These are phyloP conservation scores for Aethes cnicana DNA, from an alignment of 2,888 invertebrate genomes.

Conservation along the genomic window DNA sequence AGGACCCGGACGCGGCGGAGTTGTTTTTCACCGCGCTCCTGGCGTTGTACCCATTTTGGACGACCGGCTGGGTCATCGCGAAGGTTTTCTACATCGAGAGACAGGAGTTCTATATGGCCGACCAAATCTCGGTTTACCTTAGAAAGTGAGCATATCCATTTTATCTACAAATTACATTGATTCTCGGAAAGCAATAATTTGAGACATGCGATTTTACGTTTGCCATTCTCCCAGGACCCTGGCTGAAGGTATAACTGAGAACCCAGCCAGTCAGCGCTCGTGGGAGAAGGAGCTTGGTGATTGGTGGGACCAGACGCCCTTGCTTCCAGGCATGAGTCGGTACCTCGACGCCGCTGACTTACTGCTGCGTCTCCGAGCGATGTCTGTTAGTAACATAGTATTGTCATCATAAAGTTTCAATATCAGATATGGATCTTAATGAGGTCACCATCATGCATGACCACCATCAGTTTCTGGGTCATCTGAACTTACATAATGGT, in stretches of 20 bases:
- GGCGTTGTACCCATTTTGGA: slow-evolving; percentile 57
- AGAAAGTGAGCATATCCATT: slow-evolving; percentile 43
- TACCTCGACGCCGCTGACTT: slow-evolving; percentile 68
- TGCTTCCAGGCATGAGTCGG: slow-evolving; percentile 53
- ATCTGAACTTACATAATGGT: too few relatives aligned
- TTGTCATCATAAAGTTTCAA: too few relatives aligned
- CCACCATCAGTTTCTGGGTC: too few relatives aligned
- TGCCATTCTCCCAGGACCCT: slow-evolving; percentile 33
- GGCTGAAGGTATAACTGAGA: slow-evolving; percentile 36
- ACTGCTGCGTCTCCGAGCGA: slow-evolving; percentile 59
- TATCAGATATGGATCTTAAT: too few relatives aligned
- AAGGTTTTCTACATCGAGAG: slow-evolving; percentile 57
- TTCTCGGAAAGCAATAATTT: too few relatives aligned
- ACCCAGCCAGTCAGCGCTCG: slow-evolving; percentile 40
- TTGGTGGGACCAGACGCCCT: slow-evolving; percentile 69
- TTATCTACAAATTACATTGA: not conserved
- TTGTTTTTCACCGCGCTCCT: slow-evolving; percentile 62
- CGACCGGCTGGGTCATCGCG: slow-evolving; percentile 51
- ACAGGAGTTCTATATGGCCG: slow-evolving; percentile 57
- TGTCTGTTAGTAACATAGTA: slow-evolving; percentile 52
- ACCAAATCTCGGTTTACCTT: slow-evolving; percentile 47
- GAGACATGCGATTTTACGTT: not conserved
- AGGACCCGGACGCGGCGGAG: slow-evolving; percentile 56
- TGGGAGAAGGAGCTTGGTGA: slow-evolving; percentile 72
- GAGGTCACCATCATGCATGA: too few relatives aligned